Evolutionary conservation across 2,888 invertebrate species (phyloP).

Genomic region (Dioctria rufipes): DNA sequence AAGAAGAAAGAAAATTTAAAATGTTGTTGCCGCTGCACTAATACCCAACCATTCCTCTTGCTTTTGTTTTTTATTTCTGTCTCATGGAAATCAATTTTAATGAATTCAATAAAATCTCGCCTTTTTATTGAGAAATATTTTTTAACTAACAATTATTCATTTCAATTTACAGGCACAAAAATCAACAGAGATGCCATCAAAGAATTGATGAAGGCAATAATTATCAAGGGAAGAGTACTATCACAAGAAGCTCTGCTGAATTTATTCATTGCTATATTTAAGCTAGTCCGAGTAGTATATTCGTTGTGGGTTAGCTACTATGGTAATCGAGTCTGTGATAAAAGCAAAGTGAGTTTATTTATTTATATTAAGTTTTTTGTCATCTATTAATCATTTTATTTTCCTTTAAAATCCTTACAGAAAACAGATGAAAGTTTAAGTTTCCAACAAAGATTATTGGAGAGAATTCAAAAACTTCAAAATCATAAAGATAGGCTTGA

Average conservation of each 20-base stretch:
- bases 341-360: constrained; percentile 51
- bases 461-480: constrained; percentile 50
- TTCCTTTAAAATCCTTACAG: constrained; percentile 34
- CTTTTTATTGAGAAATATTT: too few relatives aligned
- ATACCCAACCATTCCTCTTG: too few relatives aligned
- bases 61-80: too few relatives aligned
- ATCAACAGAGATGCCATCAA: constrained; percentile 56
- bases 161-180: constrained; percentile 57
- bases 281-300: constrained; percentile 30
- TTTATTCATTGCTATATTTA: constrained; percentile 48
- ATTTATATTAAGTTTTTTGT: background rate
- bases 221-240: constrained; percentile 55
- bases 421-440: constrained; percentile 47
- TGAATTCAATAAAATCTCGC: too few relatives aligned
- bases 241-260: constrained; percentile 55
- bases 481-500: constrained; percentile 50
- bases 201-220: constrained; percentile 55
- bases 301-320: constrained; percentile 19
- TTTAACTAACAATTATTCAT: background rate
- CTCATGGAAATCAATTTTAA: too few relatives aligned
- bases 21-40: background rate
- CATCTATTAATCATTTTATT: background rate
- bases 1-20: background rate
- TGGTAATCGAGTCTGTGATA: constrained; percentile 56
- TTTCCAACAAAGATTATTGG: constrained; percentile 54